Evolutionary conservation across 2,888 invertebrate species (phyloP), one percentile per base, ranked within the genome.

Genomic region (Galerucella calmariensis): DNA sequence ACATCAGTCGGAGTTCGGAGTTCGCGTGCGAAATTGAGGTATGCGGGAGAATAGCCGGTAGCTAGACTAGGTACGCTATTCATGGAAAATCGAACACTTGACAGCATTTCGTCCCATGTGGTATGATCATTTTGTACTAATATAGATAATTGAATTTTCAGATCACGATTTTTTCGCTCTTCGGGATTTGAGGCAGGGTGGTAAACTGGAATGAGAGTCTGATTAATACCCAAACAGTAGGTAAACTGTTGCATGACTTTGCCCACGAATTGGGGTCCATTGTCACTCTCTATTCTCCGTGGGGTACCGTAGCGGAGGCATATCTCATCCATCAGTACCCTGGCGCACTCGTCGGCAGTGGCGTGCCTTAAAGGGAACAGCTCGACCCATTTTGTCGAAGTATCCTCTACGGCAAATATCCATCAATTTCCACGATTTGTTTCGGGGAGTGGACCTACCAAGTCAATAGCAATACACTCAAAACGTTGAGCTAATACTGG

Each of bases 11-110:
- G 80, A 77, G 74, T 79, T 69, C 78, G 74, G 8, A 84, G 27
- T 65, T 85, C 84, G 2, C 83, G 75, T 0, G 56, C 77, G 35
- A 72, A 77, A 51, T 61, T 68, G 1, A 86, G 66, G 51, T 80
- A 86, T 0, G 86, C 85, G 5, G 87, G 80, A 1, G 84, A 79
- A 41, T 77, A 80, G 0, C 83, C 83, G 1, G 75, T 79, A 35
- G 51, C 35, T 11, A 67, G 27, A 20, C 72, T 73, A 3, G 35
- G 16, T 11, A 2, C 80, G 0, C 85, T 83, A 61, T 87, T 88
- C 82, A 87, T 85, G 0, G 86, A 84, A 69, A 87, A 88, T 0
- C 87, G 75, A 2, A 82, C 66, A 6, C 77, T 69, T 67, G 24
- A 44, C 16, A 79, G 41, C 20, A 66, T 66, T 11, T 65, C 35